Percentiles rank a stretch among this genome's conserved stretches.
These are phyloP conservation scores for Sebastes taczanowskii DNA, from an alignment of 2,797 vertebrate species.

Conservation along the genomic window DNA sequence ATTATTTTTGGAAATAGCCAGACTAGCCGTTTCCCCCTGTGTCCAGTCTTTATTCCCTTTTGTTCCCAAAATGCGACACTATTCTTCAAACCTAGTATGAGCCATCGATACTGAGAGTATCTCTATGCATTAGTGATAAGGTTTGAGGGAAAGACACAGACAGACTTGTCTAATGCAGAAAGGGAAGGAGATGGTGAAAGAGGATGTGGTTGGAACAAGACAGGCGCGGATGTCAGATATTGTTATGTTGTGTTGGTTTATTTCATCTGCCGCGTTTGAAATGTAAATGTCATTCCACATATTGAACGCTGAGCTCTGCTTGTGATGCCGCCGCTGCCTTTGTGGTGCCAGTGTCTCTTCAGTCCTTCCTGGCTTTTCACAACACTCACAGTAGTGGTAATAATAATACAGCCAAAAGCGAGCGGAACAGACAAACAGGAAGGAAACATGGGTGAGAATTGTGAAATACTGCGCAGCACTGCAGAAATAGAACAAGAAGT, in stretches of 20 bases:
- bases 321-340: slow-evolving; percentile 3
- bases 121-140: background rate
- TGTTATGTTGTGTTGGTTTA: background rate
- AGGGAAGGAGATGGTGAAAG: slow-evolving; percentile 5
- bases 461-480: slow-evolving; percentile 22
- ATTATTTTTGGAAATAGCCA: background rate
- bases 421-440: slow-evolving; percentile 42
- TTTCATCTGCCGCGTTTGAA: slow-evolving; percentile 45
- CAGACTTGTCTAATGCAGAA: background rate
- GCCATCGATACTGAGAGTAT: background rate
- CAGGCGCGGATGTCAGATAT: slow-evolving; percentile 35
- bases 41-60: background rate
- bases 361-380: slow-evolving; percentile 10
- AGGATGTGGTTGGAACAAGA: slow-evolving; percentile 48
- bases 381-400: background rate
- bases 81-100: background rate
- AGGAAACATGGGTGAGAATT: slow-evolving; percentile 28
- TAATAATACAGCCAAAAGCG: slow-evolving; percentile 4
- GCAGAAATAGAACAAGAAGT: slow-evolving; percentile 31
- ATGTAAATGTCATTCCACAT: slow-evolving; percentile 47
- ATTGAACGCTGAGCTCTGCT: background rate
- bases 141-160: background rate
- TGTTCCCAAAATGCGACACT: background rate
- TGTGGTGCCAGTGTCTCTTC: slow-evolving; percentile 19
- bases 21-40: background rate